A percentile compares a stretch with the other conserved stretches of the same genome.
Evolutionary conservation across 1,140 invertebrate species (phyloP).

Genomic region (Trichonephila inaurata): DNA sequence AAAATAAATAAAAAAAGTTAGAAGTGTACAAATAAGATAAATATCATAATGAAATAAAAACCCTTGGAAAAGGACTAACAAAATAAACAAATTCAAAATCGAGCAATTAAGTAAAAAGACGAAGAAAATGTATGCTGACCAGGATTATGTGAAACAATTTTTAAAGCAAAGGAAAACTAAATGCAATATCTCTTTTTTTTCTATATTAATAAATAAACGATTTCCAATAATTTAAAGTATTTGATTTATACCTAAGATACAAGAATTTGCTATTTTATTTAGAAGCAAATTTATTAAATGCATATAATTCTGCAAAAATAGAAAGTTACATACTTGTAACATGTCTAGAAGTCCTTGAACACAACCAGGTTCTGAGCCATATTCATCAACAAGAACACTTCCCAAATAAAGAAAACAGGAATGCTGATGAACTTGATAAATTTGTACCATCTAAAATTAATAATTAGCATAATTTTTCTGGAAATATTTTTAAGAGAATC

Average conservation of each 20-base stretch:
- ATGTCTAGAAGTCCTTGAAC: constrained; percentile 89
- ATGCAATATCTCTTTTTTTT: no score
- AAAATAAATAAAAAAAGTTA: background rate
- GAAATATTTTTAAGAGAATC: no score
- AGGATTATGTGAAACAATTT: no score
- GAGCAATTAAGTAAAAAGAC: no score
- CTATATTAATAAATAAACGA: no score
- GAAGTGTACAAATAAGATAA: background rate
- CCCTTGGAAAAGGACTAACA: background rate
- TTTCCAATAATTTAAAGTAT: no score
- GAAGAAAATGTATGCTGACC: no score
- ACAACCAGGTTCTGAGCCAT: constrained; percentile 87
- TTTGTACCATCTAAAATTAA: constrained; percentile 86
- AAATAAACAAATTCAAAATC: background rate
- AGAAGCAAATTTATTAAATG: no score
- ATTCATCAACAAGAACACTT: constrained; percentile 97
- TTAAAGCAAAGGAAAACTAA: no score
- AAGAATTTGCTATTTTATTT: no score
- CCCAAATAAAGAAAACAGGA: constrained; percentile 96
- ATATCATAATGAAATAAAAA: background rate
- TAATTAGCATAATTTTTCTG: no score
- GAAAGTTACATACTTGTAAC: constrained; percentile 83
- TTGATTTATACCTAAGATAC: no score
- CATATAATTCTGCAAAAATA: background rate
- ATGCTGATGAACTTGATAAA: constrained; percentile 92